Percentiles rank a stretch among this genome's conserved stretches.
phyloP scores from a whole-genome alignment of 2,888 invertebrate genomes.

The Nymphalis polychloros region DNA sequence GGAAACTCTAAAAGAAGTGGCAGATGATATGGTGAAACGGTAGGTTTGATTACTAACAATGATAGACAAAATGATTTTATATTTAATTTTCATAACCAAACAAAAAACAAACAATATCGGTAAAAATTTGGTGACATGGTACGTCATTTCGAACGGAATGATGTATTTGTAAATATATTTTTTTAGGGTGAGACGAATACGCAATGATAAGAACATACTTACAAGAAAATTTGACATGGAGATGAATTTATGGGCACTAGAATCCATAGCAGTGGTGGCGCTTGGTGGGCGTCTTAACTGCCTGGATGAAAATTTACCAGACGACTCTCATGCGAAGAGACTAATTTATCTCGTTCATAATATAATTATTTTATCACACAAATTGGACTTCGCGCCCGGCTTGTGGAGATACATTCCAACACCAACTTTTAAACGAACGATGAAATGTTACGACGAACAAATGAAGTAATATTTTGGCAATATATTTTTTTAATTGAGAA shows the following conservation, averaged over 20 bases:
- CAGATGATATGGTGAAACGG: constrained; percentile 84
- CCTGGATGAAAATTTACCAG: constrained; percentile 53
- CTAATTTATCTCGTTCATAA: constrained; percentile 60
- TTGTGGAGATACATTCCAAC: constrained; percentile 59
- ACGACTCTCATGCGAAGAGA: constrained; percentile 53
- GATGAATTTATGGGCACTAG: constrained; percentile 83
- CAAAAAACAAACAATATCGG: no score
- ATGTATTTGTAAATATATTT: no score
- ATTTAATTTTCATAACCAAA: no score
- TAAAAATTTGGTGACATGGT: no score
- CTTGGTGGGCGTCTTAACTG: constrained; percentile 63
- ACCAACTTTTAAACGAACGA: constrained; percentile 55
- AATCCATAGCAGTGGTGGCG: constrained; percentile 71
- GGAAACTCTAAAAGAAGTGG: constrained; percentile 84
- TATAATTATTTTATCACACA: constrained; percentile 47
- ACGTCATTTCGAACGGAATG: no score
- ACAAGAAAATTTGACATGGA: constrained; percentile 78
- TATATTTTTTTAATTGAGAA: not conserved
- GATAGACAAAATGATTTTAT: not conserved
- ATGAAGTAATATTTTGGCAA: constrained; percentile 49
- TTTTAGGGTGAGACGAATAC: constrained; percentile 76
- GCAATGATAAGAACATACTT: constrained; percentile 78
- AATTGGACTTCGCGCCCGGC: constrained; percentile 61
- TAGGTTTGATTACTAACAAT: constrained; percentile 45
- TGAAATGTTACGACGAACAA: constrained; percentile 60